Base-by-base conservation (phyloP, 2,888 invertebrate species). In the Trissonchulus sp. region DNA sequence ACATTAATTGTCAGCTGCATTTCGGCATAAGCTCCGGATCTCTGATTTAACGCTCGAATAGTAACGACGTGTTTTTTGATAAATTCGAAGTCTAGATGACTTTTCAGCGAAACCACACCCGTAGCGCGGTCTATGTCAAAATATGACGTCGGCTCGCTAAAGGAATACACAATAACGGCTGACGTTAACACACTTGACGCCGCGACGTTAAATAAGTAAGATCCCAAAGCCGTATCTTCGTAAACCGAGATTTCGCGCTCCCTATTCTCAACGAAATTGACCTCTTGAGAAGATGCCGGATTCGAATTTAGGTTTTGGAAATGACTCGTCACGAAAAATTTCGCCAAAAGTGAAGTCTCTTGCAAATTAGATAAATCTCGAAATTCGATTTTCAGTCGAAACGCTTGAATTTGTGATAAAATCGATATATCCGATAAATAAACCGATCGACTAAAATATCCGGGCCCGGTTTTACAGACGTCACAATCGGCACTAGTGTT, bases 21-120 rank as follows among this genome's bases (percentile, higher is more conserved):
- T 33, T 65, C 35, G 8, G n/a, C 33, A 18, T 15, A 33, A 18
- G 31, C 33, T 65, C 35, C 35, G 8, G 68, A 33, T 34, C 35
- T 8, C 28, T 33, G 68, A 34, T 65, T 65, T 8, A 30, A 15
- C 8, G 68, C 68, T 34, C 18, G 8, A 18, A 65, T 65, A 15
- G 68, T 18, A 15, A 65, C n/a, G 8, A 34, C 35, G 68, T 65
- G 68, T 34, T 18, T 33, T 34, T 18, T 30, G 35, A 65, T 65
- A 65, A 65, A 65, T n/a, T 65, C 68, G 28, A 15, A 65, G 68
- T 65, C 28, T n/a, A 65, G 35, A 15, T 30, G 15, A 30, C 68
- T 30, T 65, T 65, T 65, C 33, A 65, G 68, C 18, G 68, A 15
- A n/a, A 65, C n/a, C 8, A 65, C 8, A 65, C 68, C 68, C 8